phyloP scores from a whole-genome alignment of 2,888 invertebrate genomes.

The Sarcophaga caerulescens region DNA sequence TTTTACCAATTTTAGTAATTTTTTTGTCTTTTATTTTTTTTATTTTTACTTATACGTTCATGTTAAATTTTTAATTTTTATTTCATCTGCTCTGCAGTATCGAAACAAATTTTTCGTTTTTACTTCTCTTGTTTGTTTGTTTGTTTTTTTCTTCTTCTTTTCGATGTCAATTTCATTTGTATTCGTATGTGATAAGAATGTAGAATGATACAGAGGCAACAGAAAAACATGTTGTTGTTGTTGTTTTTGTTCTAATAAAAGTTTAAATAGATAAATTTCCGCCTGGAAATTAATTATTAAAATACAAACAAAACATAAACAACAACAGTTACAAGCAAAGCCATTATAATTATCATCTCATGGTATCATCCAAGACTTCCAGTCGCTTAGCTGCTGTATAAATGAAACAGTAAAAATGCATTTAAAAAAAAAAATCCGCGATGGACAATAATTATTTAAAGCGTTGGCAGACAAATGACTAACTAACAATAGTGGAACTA shows the following conservation, averaged over 20 bases:
- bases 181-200: conserved; percentile 52
- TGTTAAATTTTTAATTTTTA: not conserved
- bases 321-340: not conserved
- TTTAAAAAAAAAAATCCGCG: not conserved
- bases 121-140: not conserved
- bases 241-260: conserved; percentile 27
- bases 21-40: no score
- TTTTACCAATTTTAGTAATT: conserved; percentile 42
- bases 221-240: conserved; percentile 10
- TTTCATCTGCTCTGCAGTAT: conserved; percentile 7
- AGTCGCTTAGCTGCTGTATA: not conserved
- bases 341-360: conserved; percentile 28
- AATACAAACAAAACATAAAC: conserved; percentile 6
- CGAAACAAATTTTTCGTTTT: not conserved
- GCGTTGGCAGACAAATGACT: not conserved
- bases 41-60: no score
- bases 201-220: conserved; percentile 9
- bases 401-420: not conserved
- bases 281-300: conserved; percentile 56
- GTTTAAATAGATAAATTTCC: conserved; percentile 56
- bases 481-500: no score
- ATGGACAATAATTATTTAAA: not conserved
- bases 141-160: not conserved
- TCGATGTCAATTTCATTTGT: conserved; percentile 5
- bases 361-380: conserved; percentile 8